These are phyloP conservation scores for Drosophila pseudotalamancana DNA, from an alignment of 2,888 invertebrate species.

Conservation along the genomic window DNA sequence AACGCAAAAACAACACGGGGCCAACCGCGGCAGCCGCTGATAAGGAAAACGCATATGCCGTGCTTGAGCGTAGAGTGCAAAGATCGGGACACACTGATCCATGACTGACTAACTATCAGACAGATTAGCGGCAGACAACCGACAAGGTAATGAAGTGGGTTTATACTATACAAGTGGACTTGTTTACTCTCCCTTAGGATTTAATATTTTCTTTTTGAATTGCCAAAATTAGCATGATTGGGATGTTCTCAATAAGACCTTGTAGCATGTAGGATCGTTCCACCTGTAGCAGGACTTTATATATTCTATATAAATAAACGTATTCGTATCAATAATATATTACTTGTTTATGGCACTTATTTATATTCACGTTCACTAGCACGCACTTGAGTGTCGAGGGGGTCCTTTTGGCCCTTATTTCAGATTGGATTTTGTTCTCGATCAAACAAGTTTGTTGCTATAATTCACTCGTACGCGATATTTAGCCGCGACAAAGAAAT, in stretches of 20 bases:
- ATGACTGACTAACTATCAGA: conserved; percentile 12
- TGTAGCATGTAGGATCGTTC: not conserved
- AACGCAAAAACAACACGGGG: conserved; percentile 40
- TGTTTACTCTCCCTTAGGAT: not conserved
- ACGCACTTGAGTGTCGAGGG: conserved; percentile 22
- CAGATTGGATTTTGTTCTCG: conserved; percentile 1
- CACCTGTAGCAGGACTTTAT: conserved; percentile 42
- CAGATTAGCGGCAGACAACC: conserved; percentile 1
- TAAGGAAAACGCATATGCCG: conserved; percentile 50
- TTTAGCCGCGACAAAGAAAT: conserved; percentile 20
- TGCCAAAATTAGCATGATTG: not conserved
- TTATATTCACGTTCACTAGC: conserved; percentile 9
- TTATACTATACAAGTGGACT: not conserved
- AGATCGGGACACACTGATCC: conserved; percentile 53
- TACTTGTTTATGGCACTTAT: conserved; percentile 1
- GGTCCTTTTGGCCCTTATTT: conserved; percentile 14
- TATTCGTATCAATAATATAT: not conserved
- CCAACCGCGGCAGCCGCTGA: conserved; percentile 40
- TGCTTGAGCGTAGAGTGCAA: conserved; percentile 45
- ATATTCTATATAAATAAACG: not conserved
- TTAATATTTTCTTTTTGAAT: not conserved
- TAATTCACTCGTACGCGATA: conserved; percentile 57
- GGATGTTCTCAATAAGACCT: not conserved
- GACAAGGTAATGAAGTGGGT: not conserved
- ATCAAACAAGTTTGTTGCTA: conserved; percentile 64